Conservation (phyloP, 2,888 invertebrate species). For the Protophormia terraenovae region DNA sequence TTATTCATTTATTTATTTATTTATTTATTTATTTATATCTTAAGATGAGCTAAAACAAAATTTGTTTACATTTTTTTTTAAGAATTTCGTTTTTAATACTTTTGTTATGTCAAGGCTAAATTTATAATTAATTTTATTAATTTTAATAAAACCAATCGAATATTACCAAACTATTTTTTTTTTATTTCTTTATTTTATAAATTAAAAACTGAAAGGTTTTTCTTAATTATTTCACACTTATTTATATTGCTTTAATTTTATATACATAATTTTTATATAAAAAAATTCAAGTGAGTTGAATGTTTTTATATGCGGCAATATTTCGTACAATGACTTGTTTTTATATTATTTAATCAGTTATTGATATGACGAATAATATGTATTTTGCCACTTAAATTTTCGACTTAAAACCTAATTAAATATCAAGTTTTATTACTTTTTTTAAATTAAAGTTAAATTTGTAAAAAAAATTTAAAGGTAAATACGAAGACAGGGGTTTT, state of each 20-base stretch:
- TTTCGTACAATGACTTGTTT: slow-evolving; percentile 55
- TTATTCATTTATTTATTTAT: too few species aligned
- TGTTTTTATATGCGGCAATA: slow-evolving; percentile 17
- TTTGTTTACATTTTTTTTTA: too few species aligned
- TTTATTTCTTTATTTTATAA: too few species aligned
- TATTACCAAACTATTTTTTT: too few species aligned
- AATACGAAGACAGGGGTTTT: too few species aligned
- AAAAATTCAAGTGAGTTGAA: slow-evolving; percentile 46
- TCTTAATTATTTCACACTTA: not conserved
- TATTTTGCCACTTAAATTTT: slow-evolving; percentile 43
- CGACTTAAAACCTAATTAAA: slow-evolving; percentile 39
- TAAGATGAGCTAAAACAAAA: too few species aligned
- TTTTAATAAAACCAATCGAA: too few species aligned
- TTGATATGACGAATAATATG: slow-evolving; percentile 41
- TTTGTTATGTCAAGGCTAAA: too few species aligned
- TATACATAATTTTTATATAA: not conserved
- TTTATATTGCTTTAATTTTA: not conserved
- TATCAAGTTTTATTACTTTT: slow-evolving; percentile 38
- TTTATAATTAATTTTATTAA: not conserved
- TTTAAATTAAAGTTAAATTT: not conserved
- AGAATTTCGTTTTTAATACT: too few species aligned
- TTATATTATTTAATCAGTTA: slow-evolving; percentile 18
- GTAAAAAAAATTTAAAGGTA: too few species aligned
- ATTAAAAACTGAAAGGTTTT: not conserved
- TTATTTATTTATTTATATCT: too few species aligned